Percentiles rank a stretch among this genome's conserved stretches.
phyloP scores from a whole-genome alignment of 2,888 invertebrate genomes.

The Ormyrus nitidulus region DNA sequence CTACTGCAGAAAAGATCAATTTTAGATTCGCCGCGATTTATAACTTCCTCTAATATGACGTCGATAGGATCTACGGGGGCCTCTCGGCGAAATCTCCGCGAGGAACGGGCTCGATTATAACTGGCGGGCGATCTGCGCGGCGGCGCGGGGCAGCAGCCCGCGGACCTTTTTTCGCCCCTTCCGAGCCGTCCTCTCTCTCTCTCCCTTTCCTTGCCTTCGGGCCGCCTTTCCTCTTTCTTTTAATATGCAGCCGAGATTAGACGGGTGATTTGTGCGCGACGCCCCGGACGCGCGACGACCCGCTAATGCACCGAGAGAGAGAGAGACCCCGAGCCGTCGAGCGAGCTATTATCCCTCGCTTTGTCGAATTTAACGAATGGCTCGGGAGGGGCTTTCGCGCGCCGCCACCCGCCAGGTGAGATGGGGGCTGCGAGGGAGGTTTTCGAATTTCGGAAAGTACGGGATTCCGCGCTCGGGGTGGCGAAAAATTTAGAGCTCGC shows the following conservation, averaged over 20 bases:
- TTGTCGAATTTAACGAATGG: conserved; percentile 49
- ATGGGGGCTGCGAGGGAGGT: too few species aligned
- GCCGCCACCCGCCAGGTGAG: too few species aligned
- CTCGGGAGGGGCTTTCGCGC: too few species aligned
- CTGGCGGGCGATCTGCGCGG: conserved; percentile 19
- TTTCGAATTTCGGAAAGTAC: too few species aligned
- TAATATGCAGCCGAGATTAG: conserved; percentile 51
- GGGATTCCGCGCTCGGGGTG: neutral
- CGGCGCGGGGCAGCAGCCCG: neutral
- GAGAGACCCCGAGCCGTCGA: neutral
- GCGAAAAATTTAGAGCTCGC: neutral
- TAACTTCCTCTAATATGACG: conserved; percentile 76
- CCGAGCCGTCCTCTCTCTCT: neutral
- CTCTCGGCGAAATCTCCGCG: conserved; percentile 49
- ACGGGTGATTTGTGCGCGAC: conserved; percentile 48
- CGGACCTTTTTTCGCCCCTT: conserved; percentile 14
- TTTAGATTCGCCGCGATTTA: conserved; percentile 75
- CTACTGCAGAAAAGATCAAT: conserved; percentile 74
- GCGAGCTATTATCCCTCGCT: conserved; percentile 42
- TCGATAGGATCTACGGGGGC: conserved; percentile 64
- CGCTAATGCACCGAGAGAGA: conserved; percentile 25
- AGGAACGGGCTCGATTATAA: conserved; percentile 51
- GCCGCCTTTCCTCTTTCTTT: neutral
- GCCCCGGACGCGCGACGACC: neutral
- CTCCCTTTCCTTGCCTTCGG: neutral